Conservation (phyloP, 1,140 invertebrate genomes). For the Lerema accius region DNA sequence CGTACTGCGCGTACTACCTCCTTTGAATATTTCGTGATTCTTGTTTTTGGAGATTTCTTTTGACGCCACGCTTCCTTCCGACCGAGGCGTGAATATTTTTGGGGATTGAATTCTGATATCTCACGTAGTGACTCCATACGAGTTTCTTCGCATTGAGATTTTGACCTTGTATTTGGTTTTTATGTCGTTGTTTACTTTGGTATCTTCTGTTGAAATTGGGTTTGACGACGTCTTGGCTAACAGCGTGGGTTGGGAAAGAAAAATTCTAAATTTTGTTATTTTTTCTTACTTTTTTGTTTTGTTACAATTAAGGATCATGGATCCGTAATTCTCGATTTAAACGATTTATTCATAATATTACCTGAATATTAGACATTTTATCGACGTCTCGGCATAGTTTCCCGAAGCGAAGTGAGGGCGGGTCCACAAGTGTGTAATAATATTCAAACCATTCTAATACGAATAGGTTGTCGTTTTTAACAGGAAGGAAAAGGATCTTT, state of each 20-base stretch:
- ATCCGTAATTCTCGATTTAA: too few species aligned
- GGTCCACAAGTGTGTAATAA: too few species aligned
- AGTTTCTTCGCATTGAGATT: slow-evolving; percentile 10
- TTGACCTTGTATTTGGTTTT: background rate
- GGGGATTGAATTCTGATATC: slow-evolving; percentile 27
- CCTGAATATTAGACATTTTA: too few species aligned
- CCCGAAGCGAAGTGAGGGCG: too few species aligned
- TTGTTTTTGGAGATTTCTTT: slow-evolving; percentile 30
- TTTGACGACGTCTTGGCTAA: background rate
- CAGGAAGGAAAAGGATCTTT: too few species aligned
- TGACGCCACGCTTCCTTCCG: slow-evolving; percentile 16
- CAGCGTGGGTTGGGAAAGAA: background rate
- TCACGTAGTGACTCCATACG: background rate
- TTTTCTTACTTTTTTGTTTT: too few species aligned
- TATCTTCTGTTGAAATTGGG: background rate
- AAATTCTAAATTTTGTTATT: background rate
- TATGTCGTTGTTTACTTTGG: background rate
- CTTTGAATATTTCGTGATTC: slow-evolving; percentile 20
- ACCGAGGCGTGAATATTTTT: slow-evolving; percentile 27
- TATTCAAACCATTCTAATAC: too few species aligned
- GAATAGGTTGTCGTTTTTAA: too few species aligned
- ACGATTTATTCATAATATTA: too few species aligned
- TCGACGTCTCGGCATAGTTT: too few species aligned
- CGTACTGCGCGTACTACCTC: slow-evolving; percentile 3
- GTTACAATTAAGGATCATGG: too few species aligned